phyloP scores from a whole-genome alignment of 2,888 invertebrate genomes.

The Latrodectus hesperus region DNA sequence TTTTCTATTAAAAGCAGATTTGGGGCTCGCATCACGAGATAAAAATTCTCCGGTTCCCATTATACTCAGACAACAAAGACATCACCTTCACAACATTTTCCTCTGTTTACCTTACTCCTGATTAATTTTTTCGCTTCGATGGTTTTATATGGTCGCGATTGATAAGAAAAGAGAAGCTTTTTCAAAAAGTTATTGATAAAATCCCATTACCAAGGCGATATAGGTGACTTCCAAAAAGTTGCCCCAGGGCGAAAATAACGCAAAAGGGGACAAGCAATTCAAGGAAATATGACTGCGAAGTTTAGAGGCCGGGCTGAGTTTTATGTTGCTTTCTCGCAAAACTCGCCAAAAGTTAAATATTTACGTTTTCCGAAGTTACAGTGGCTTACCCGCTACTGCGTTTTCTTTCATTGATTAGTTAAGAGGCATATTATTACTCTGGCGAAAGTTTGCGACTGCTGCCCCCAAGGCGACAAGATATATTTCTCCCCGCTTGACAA shows the following conservation, averaged over 20 bases:
- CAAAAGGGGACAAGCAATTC: constrained; percentile 1
- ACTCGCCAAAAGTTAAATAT: constrained; percentile 62
- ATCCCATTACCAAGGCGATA: constrained; percentile 11
- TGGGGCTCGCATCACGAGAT: neutral
- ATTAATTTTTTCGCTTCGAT: constrained; percentile 43
- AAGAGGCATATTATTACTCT: constrained; percentile 62
- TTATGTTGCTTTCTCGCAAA: constrained; percentile 15
- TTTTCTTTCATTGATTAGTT: constrained; percentile 63
- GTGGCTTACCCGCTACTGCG: constrained; percentile 37
- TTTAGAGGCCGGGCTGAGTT: constrained; percentile 5
- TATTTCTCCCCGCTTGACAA: neutral
- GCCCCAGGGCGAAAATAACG: constrained; percentile 24
- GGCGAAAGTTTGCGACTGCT: neutral
- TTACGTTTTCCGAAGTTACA: constrained; percentile 56
- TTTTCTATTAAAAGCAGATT: neutral
- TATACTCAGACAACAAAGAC: constrained; percentile 15
- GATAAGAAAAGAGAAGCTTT: constrained; percentile 36
- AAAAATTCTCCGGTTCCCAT: constrained; percentile 6
- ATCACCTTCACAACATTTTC: no score
- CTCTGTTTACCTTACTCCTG: constrained; percentile 53
- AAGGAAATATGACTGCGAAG: constrained; percentile 16
- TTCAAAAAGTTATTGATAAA: constrained; percentile 45
- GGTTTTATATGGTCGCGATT: constrained; percentile 16
- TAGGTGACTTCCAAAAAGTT: constrained; percentile 1
- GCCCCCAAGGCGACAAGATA: neutral